Evolutionary conservation across 2,113 vertebrate genomes (phyloP), one percentile per base, ranked within the genome.

Genomic region (Crotophaga sulcirostris): DNA sequence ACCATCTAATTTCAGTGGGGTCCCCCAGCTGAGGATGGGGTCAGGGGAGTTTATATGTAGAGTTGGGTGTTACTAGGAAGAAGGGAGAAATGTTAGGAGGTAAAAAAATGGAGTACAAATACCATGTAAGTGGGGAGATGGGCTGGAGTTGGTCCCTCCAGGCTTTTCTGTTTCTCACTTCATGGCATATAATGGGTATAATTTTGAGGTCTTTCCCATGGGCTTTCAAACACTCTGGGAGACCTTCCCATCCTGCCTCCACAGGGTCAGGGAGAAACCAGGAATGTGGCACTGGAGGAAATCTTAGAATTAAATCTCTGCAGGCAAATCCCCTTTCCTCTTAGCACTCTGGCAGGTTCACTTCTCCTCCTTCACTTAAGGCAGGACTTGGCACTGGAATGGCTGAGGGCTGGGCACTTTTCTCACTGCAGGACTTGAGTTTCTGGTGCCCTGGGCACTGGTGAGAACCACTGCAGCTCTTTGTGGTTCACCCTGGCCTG

Each of bases 401-500:
- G 3, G 31, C 21, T 56, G 66, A 82, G 40, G 52, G 17, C 6
- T 36, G 66, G 55, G 23, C 26, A 40, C 18, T 23, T 70, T 90
- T 80, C 34, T 59, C 45, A 67, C 10, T 8, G 3, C 38, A 34
- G 72, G 34, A 77, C 26, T 4, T 0, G n/a, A 47, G 16, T 28
- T 23, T 72, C 19, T 62, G 68, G 67, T 23, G 58, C 14, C n/a
- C 2, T 1, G 3, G 38, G 62, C 38, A 62, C 33, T 0, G 5
- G 23, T 29, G 47, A 38, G 60, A 26, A 29, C 25, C 38, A 7
- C 42, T 26, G 49, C 74, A 91, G 56, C 40, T n/a, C 23, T 28
- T 42, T 0, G 1, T 10, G 20, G 13, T 7, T 56, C 33, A 36
- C 59, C 0, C 0, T 1, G 44, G 34, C 13, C 13, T 44, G 5